phyloP scores from a whole-genome alignment of 2,888 invertebrate species.

The Lepas anatifera region DNA sequence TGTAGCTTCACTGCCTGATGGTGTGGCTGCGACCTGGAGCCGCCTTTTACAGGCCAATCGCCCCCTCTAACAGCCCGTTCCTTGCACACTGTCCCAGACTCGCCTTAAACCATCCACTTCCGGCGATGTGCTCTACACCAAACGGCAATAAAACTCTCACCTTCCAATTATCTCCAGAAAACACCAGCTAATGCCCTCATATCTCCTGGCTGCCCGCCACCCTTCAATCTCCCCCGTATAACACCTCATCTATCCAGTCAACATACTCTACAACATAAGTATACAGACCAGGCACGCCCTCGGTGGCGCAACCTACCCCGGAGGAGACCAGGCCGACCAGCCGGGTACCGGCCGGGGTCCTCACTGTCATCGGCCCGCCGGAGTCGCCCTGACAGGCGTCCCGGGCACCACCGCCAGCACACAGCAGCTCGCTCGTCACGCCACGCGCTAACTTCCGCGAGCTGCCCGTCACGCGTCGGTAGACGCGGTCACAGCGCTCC shows the following conservation, averaged over 20 bases:
- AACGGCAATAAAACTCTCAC: no score
- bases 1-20: no score
- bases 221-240: not conserved
- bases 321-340: not conserved
- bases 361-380: not conserved
- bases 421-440: not conserved
- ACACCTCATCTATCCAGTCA: not conserved
- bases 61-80: no score
- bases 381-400: conserved; percentile 15
- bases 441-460: not conserved
- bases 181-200: no score
- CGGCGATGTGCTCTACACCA: no score
- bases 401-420: not conserved
- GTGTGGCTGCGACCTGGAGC: no score
- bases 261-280: not conserved
- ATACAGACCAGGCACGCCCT: not conserved
- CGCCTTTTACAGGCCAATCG: no score
- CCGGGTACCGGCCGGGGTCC: not conserved
- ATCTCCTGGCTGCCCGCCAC: no score
- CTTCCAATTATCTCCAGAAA: no score
- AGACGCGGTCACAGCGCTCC: not conserved
- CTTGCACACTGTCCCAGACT: no score
- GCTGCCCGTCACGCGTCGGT: not conserved
- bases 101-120: no score
- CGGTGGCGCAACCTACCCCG: not conserved